A percentile compares a stretch with the other conserved stretches of the same genome.
Conservation (phyloP, 2,113 vertebrate species). For the Connochaetes taurinus region DNA sequence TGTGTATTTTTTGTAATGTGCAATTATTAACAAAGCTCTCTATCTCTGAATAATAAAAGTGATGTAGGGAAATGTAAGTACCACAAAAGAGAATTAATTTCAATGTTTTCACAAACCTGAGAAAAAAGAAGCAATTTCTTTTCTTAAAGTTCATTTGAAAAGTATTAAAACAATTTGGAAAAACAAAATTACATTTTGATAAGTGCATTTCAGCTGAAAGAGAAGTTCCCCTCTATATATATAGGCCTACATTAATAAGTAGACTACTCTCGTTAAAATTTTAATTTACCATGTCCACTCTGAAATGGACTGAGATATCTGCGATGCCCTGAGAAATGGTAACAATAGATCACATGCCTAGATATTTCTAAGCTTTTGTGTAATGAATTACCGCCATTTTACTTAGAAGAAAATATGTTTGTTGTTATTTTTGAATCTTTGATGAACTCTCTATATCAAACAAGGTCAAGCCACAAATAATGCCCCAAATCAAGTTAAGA, state of each 20-base stretch:
- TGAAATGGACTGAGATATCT: not conserved
- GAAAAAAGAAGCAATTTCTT: not conserved
- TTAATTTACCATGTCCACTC: not conserved
- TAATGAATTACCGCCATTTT: conserved; percentile 56
- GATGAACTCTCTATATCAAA: conserved; percentile 74
- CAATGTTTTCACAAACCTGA: not conserved
- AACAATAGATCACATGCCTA: not conserved
- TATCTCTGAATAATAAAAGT: not conserved
- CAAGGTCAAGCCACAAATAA: conserved; percentile 82
- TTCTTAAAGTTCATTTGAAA: not conserved
- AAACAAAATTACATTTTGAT: conserved; percentile 26
- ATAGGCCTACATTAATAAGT: not conserved
- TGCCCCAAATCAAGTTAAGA: conserved; percentile 67
- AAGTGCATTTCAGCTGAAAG: not conserved
- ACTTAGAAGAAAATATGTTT: conserved; percentile 47
- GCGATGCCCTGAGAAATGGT: not conserved
- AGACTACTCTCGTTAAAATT: not conserved
- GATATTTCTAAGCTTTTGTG: conserved; percentile 48
- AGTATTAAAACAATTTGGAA: not conserved
- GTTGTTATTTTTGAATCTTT: conserved; percentile 71
- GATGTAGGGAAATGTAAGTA: not conserved
- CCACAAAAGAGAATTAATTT: not conserved
- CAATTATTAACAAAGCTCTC: not conserved
- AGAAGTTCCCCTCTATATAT: not conserved
- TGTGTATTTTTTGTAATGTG: not conserved